These are phyloP conservation scores for Chelonus formosanus DNA, from an alignment of 2,888 invertebrate genomes.

Conservation along the genomic window DNA sequence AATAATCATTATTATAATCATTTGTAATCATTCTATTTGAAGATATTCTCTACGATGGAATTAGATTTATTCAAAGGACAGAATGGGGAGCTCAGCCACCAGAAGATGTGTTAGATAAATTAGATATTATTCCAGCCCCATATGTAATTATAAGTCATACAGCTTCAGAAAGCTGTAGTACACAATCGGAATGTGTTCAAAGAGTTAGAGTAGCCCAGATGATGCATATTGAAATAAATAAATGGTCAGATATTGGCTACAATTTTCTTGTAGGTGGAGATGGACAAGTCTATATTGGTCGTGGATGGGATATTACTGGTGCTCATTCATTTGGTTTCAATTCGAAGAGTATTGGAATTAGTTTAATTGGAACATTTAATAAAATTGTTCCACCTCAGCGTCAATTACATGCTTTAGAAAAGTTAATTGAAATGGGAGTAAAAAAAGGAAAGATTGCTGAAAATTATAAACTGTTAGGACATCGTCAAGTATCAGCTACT, in stretches of 20 bases:
- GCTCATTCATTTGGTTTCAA: conserved; percentile 77
- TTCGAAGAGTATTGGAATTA: conserved; percentile 73
- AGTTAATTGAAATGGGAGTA: conserved; percentile 73
- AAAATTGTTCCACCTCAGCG: conserved; percentile 52
- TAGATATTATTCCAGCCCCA: conserved; percentile 50
- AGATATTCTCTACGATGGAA: conserved; percentile 52
- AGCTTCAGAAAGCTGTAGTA: conserved; percentile 57
- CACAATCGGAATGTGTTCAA: conserved; percentile 48
- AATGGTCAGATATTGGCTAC: conserved; percentile 77
- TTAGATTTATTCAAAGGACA: conserved; percentile 69
- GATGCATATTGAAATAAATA: conserved; percentile 72
- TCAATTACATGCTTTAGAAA: conserved; percentile 70
- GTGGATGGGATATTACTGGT: conserved; percentile 78
- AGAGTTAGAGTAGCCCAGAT: conserved; percentile 52
- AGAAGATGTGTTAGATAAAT: conserved; percentile 25
- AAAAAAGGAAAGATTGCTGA: conserved; percentile 69
- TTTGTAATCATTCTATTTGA: conserved; percentile 6
- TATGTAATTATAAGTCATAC: conserved; percentile 59
- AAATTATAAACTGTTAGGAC: conserved; percentile 75
- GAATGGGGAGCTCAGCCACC: conserved; percentile 78
- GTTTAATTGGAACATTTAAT: conserved; percentile 78
- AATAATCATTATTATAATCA: conserved; percentile 37
- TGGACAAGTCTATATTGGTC: conserved; percentile 77
- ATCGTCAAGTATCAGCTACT: conserved; percentile 73
- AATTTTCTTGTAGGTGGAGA: conserved; percentile 84